Evolutionary conservation across 1,140 invertebrate species (phyloP).

Genomic region (Camponotus floridanus): DNA sequence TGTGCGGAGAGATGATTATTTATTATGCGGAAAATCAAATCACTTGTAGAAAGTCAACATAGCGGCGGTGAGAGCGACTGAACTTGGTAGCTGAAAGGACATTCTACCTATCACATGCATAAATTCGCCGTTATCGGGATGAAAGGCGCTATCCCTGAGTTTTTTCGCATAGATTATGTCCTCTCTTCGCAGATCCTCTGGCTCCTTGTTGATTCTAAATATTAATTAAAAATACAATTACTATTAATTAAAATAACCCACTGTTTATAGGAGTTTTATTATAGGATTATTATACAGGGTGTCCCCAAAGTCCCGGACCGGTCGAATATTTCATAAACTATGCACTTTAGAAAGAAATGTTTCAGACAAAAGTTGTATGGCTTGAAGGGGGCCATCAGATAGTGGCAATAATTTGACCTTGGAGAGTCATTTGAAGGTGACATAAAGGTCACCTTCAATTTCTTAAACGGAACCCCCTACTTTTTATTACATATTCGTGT

Average conservation of each 20-base stretch:
- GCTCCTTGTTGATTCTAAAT: conserved; percentile 24
- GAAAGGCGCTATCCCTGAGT: conserved; percentile 57
- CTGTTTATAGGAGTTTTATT: too few relatives aligned
- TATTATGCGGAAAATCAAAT: conserved; percentile 16
- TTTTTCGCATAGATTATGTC: conserved; percentile 57
- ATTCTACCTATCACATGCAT: conserved; percentile 43
- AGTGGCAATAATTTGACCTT: too few relatives aligned
- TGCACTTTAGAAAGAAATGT: too few relatives aligned
- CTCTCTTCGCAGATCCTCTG: not conserved
- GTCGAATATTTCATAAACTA: too few relatives aligned
- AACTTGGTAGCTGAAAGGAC: conserved; percentile 33
- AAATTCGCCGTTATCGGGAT: conserved; percentile 49
- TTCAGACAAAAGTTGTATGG: too few relatives aligned
- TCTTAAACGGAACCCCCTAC: too few relatives aligned
- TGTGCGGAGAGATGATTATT: not conserved
- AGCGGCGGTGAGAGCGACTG: conserved; percentile 23
- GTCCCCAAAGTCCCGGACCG: too few relatives aligned
- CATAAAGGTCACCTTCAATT: too few relatives aligned
- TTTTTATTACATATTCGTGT: too few relatives aligned
- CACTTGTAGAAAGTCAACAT: conserved; percentile 64
- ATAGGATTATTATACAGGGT: too few relatives aligned
- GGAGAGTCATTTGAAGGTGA: too few relatives aligned
- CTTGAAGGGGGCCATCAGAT: too few relatives aligned
- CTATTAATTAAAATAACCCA: not conserved
- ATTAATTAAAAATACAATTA: not conserved